Conservation (phyloP, 1,140 invertebrate genomes). For the Magallana gigas region DNA sequence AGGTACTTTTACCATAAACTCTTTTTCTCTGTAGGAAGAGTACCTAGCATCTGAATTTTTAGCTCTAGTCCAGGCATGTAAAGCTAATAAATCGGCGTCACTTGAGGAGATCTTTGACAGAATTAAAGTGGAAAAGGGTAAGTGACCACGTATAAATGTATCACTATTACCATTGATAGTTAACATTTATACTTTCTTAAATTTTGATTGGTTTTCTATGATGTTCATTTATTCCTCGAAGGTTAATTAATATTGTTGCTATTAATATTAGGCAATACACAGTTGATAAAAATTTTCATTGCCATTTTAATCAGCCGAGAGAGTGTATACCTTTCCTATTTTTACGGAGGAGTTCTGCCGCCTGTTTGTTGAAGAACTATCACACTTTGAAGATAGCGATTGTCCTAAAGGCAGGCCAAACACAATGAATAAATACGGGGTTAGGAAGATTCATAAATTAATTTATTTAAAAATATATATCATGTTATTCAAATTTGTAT, state of each 20-base stretch:
- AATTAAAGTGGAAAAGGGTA: constrained; percentile 54
- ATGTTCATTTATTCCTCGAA: too few species aligned
- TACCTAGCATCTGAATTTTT: constrained; percentile 66
- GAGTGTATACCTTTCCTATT: constrained; percentile 77
- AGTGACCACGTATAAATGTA: background rate
- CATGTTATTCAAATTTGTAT: too few species aligned
- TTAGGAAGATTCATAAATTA: constrained; percentile 58
- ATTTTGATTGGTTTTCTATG: too few species aligned
- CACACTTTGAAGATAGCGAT: constrained; percentile 77
- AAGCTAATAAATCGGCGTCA: constrained; percentile 46
- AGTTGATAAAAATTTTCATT: too few species aligned
- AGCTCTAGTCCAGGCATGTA: constrained; percentile 60
- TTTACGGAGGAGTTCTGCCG: constrained; percentile 79
- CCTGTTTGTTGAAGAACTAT: constrained; percentile 76
- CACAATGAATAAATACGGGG: constrained; percentile 81
- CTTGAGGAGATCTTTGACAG: constrained; percentile 51
- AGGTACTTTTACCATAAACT: background rate
- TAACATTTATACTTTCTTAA: too few species aligned
- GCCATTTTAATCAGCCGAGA: constrained; percentile 56
- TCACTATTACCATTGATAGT: too few species aligned
- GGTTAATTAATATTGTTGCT: too few species aligned
- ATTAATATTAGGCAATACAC: too few species aligned
- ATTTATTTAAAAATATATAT: too few species aligned
- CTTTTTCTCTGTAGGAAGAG: constrained; percentile 58
- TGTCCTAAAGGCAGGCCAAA: constrained; percentile 80